Base-by-base conservation (phyloP, 2,113 vertebrate species). In the Scartelaos histophorus region DNA sequence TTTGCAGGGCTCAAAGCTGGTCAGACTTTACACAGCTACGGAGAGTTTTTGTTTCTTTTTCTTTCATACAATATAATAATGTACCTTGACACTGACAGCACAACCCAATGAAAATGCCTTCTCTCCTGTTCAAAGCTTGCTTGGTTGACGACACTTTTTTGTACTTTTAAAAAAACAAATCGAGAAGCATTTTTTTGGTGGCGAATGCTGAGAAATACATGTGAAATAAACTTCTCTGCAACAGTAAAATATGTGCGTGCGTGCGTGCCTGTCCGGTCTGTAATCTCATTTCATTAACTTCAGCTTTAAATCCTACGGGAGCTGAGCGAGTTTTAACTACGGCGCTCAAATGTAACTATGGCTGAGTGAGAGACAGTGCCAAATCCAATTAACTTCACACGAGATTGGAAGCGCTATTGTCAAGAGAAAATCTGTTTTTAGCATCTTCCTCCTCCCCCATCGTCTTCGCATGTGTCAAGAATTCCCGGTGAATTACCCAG, bases 61-160 rank as follows among this genome's bases (percentile, higher is more conserved):
- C 54, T 13, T 66, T 54, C 0, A 25, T 47, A 66, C 3, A 61
- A 19, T 19, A 65, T 66, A 58, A 82, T 72, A 66, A 54, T 65
- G 54, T 78, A 74, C 61, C 43, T 81, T 80, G 47, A 74, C 83
- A 86, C 62, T 22, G 81, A 86, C 81, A 86, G 88, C 90, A 89
- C 82, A 91, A 90, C 71, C 34, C n/a, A 78, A 87, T 82, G 69
- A 67, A 71, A 70, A 13, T 16, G 64, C 29, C 51, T 38, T 75
- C 64, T 70, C 65, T 75, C 17, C 54, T 43, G 45, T 70, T 81
- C 73, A 67, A 76, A 65, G n/a, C 76, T 88, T 82, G 57, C 76
- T 75, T 67, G 17, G 38, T 83, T 73, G 21, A 70, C 67, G 45
- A 73, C 29, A 70, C 76, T 81, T 82, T 88, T 76, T 71, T 88